These are phyloP conservation scores for Prochilodus magdalenae DNA, from an alignment of 2,113 vertebrate species.

Conservation along the genomic window DNA sequence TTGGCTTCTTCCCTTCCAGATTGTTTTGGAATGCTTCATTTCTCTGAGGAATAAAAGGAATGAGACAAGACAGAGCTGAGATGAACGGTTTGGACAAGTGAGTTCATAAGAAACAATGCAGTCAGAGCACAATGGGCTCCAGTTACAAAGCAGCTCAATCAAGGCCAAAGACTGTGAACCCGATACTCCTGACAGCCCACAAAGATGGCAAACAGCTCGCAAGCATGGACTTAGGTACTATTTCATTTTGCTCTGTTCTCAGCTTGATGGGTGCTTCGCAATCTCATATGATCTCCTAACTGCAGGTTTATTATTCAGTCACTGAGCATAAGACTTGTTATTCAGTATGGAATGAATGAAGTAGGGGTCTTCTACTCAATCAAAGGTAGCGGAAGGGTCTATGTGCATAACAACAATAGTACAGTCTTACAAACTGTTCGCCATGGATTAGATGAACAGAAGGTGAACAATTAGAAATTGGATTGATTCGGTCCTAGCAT, in stretches of 20 bases:
- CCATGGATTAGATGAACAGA: too few species aligned
- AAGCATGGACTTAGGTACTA: constrained; percentile 1
- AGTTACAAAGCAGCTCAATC: constrained; percentile 49
- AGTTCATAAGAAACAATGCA: constrained; percentile 46
- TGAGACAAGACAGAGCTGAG: constrained; percentile 86
- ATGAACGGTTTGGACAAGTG: constrained; percentile 57
- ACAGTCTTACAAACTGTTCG: too few species aligned
- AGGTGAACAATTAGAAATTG: too few species aligned
- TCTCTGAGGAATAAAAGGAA: background rate
- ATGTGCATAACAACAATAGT: too few species aligned
- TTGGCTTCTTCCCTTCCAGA: background rate
- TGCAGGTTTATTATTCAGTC: background rate
- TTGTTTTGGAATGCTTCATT: constrained; percentile 11
- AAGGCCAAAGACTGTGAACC: constrained; percentile 37
- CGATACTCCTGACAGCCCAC: constrained; percentile 41
- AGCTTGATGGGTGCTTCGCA: constrained; percentile 8
- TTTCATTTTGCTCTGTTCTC: constrained; percentile 4
- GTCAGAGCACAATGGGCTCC: constrained; percentile 20
- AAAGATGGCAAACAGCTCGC: constrained; percentile 37
- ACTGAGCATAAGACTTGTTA: background rate
- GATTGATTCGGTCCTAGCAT: too few species aligned
- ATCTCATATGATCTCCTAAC: background rate
- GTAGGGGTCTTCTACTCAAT: background rate
- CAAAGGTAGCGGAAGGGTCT: too few species aligned
- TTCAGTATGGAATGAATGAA: too few species aligned